These are phyloP conservation scores for Rynchops niger DNA, from an alignment of 2,113 vertebrate species.

Conservation along the genomic window DNA sequence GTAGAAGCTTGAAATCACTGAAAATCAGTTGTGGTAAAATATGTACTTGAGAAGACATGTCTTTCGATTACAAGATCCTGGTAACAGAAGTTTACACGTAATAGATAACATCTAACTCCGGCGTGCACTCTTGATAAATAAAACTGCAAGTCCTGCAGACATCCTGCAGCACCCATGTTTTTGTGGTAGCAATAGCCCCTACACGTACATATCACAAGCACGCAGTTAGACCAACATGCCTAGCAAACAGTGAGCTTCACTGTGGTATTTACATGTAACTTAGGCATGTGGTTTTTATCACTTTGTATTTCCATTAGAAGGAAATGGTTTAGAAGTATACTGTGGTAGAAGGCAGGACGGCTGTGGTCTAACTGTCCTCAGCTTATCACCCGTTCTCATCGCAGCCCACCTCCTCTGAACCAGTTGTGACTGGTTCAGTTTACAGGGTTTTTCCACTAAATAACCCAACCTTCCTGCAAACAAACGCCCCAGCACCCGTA, in stretches of 20 bases:
- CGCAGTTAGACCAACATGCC: not conserved
- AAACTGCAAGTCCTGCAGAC: not conserved
- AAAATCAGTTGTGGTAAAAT: not conserved
- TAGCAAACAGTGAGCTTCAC: not conserved
- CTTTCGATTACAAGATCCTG: not conserved
- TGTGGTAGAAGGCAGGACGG: not conserved
- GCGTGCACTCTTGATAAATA: not conserved
- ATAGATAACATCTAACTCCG: not conserved
- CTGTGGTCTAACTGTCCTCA: constrained; percentile 72
- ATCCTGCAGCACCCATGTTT: not conserved
- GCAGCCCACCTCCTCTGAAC: not conserved
- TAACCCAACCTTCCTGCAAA: constrained; percentile 3
- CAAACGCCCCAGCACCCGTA: not conserved
- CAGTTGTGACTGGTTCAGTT: constrained; percentile 10
- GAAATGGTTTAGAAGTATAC: not conserved
- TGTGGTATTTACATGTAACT: not conserved
- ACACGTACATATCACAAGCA: fast-evolving
- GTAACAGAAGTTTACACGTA: not conserved
- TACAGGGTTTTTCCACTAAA: constrained; percentile 55
- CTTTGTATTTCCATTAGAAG: not conserved
- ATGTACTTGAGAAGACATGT: not conserved
- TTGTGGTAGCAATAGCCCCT: not conserved
- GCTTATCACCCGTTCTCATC: constrained; percentile 1
- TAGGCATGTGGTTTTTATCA: not conserved
- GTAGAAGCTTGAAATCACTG: not conserved